Conservation (phyloP, 92 coral and sea anemone species). For the Epizoanthus fatuus region DNA sequence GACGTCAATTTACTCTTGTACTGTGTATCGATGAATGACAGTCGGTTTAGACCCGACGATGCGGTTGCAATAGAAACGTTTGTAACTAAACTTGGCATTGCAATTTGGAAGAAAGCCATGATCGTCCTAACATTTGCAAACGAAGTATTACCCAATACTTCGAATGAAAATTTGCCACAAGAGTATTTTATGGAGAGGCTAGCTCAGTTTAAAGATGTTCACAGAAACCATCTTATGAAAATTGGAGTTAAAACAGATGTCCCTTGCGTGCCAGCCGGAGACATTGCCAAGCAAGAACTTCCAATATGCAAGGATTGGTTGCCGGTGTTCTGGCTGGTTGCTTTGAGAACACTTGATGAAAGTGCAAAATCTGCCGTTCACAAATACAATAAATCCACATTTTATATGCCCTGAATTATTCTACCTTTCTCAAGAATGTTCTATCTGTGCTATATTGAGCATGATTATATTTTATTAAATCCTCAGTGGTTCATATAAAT, state of each 20-base stretch:
- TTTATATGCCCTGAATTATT: neutral
- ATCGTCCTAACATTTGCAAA: neutral
- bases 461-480: no score
- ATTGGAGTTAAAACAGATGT: neutral
- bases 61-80: neutral
- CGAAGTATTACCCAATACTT: neutral
- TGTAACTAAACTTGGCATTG: neutral
- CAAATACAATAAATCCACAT: neutral
- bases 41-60: neutral
- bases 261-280: neutral
- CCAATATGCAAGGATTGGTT: neutral
- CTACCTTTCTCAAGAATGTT: neutral
- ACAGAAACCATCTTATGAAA: neutral
- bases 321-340: neutral
- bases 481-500: no score
- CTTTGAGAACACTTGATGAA: neutral
- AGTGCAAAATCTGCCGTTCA: neutral
- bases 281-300: neutral
- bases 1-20: neutral
- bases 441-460: neutral
- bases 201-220: neutral
- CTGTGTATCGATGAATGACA: neutral
- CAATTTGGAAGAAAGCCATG: neutral
- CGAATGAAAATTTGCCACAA: neutral
- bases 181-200: neutral